A percentile compares a stretch with the other conserved stretches of the same genome.
These are phyloP conservation scores for Mormyrus lacerda DNA, from an alignment of 2,113 vertebrate genomes.

Conservation along the genomic window DNA sequence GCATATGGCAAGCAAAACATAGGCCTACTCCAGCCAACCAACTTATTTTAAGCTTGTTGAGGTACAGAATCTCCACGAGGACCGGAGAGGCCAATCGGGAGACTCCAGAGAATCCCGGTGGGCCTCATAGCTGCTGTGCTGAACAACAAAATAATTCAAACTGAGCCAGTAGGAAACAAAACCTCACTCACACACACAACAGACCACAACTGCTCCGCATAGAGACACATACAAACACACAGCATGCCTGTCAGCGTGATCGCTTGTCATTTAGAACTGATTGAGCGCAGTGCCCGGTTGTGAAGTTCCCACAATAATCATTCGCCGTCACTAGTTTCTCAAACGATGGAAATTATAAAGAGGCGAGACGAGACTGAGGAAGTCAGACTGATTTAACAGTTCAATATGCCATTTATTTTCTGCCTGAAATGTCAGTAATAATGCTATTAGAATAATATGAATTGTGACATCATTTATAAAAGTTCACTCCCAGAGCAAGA, in stretches of 20 bases:
- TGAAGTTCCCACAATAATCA: background rate
- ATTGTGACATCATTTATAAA: background rate
- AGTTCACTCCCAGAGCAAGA: background rate
- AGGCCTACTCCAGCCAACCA: background rate
- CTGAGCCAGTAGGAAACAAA: background rate
- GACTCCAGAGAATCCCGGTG: background rate
- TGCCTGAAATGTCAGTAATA: background rate
- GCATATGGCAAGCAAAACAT: background rate
- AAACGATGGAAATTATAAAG: background rate
- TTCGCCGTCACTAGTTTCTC: background rate
- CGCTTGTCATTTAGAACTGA: background rate
- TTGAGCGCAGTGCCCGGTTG: background rate
- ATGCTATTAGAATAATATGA: background rate
- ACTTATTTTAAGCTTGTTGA: background rate
- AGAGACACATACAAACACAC: background rate
- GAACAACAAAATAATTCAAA: background rate
- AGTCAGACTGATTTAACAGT: background rate
- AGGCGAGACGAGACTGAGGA: background rate
- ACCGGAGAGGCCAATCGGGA: background rate
- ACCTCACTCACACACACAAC: background rate
- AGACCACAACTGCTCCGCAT: background rate
- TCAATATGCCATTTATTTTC: background rate
- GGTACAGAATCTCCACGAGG: background rate
- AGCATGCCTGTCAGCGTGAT: too few species aligned
- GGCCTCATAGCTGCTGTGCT: background rate